Evolutionary conservation across 2,888 invertebrate genomes (phyloP).

Genomic region (Caenorhabditis afra): DNA sequence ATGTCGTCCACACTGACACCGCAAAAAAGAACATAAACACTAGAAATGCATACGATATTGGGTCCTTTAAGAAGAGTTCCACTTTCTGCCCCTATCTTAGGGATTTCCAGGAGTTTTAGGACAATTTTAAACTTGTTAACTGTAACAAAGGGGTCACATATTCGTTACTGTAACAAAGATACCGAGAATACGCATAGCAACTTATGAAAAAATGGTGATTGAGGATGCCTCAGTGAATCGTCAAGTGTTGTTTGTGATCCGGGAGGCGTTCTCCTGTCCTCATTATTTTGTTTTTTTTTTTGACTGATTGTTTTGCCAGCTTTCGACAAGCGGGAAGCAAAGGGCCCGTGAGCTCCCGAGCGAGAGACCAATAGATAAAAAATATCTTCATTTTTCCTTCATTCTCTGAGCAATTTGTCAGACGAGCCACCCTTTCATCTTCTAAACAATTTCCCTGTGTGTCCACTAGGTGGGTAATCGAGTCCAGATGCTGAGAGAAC

Average conservation of each 20-base stretch:
- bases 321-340: slow-evolving; percentile 9
- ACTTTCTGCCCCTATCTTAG: too few species aligned
- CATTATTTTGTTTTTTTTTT: slow-evolving; percentile 33
- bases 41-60: too few species aligned
- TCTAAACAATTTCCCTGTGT: slow-evolving; percentile 33
- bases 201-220: slow-evolving; percentile 14
- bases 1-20: too few species aligned
- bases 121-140: too few species aligned
- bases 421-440: not conserved
- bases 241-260: slow-evolving; percentile 36
- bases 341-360: slow-evolving; percentile 4
- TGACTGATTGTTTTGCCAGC: slow-evolving; percentile 51
- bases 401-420: slow-evolving; percentile 44
- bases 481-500: slow-evolving; percentile 16
- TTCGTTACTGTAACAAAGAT: too few species aligned
- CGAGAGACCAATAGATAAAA: slow-evolving; percentile 27
- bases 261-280: slow-evolving; percentile 2
- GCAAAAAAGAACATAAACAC: too few species aligned
- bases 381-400: slow-evolving; percentile 24
- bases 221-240: too few species aligned
- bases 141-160: too few species aligned
- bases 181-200: slow-evolving; percentile 10
- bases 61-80: too few species aligned
- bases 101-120: too few species aligned
- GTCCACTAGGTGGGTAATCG: too few species aligned